Evolutionary conservation across 2,113 vertebrate genomes (phyloP).

Genomic region (Neodontobutis hainanensis): DNA sequence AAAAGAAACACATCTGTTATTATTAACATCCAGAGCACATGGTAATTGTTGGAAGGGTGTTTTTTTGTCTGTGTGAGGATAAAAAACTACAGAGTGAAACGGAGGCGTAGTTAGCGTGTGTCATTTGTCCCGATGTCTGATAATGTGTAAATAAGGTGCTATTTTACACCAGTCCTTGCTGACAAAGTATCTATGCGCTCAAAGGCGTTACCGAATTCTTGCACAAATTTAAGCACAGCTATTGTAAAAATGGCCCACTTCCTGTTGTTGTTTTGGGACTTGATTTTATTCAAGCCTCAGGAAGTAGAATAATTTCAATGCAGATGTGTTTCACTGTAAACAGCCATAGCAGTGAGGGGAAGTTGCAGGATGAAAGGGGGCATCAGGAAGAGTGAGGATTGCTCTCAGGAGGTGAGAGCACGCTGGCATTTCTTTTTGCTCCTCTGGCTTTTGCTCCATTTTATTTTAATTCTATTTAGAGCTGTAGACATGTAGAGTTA

Average conservation of each 20-base stretch:
- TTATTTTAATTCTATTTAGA: slow-evolving; percentile 15
- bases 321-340: slow-evolving; percentile 85
- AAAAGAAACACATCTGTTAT: background rate
- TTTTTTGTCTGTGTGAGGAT: background rate
- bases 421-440: slow-evolving; percentile 45
- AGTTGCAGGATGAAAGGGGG: slow-evolving; percentile 51
- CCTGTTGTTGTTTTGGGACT: slow-evolving; percentile 83
- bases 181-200: slow-evolving; percentile 60
- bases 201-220: slow-evolving; percentile 64
- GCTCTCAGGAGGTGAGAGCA: slow-evolving; percentile 57
- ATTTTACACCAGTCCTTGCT: slow-evolving; percentile 47
- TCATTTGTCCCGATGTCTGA: slow-evolving; percentile 28
- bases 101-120: slow-evolving; percentile 24
- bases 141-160: slow-evolving; percentile 58
- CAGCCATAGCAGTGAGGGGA: slow-evolving; percentile 64
- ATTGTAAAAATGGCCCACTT: slow-evolving; percentile 81
- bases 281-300: slow-evolving; percentile 81
- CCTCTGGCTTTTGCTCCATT: slow-evolving; percentile 15
- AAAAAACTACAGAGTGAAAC: slow-evolving; percentile 10
- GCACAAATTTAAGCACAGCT: slow-evolving; percentile 75
- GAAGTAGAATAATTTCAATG: slow-evolving; percentile 84
- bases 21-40: background rate
- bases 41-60: background rate
- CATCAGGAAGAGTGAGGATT: slow-evolving; percentile 41
- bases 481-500: too few relatives aligned